phyloP scores from a whole-genome alignment of 2,797 vertebrate genomes.

The Dermochelys coriacea region DNA sequence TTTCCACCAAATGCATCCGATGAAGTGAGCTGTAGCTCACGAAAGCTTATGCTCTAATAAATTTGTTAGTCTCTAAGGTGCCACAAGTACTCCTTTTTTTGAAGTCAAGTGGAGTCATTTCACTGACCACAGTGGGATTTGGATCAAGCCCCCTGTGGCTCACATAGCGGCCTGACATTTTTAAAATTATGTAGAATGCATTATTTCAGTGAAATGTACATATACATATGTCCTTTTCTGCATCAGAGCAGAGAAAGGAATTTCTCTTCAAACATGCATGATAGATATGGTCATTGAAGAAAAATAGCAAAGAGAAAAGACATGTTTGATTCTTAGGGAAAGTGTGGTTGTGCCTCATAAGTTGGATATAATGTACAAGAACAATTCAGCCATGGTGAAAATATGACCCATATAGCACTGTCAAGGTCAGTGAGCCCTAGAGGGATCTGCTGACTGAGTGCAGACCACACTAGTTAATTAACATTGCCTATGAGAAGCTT shows the following conservation, averaged over 20 bases:
- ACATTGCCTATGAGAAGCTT: background rate
- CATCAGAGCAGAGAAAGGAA: background rate
- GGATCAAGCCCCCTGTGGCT: accelerated
- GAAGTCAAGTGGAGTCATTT: background rate
- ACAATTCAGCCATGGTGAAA: background rate
- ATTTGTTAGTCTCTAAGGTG: too few relatives aligned
- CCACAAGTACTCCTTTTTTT: too few relatives aligned
- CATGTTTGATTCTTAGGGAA: background rate
- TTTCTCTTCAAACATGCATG: background rate
- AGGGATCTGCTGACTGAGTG: background rate
- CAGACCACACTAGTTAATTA: background rate
- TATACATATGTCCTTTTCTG: background rate
- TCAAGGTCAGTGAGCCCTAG: background rate
- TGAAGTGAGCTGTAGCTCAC: too few relatives aligned
- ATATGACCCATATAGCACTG: background rate
- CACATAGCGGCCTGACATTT: background rate
- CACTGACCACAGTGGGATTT: accelerated
- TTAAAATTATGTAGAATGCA: background rate
- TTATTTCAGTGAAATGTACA: background rate
- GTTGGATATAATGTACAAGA: background rate
- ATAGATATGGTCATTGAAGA: background rate
- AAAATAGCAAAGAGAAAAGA: background rate
- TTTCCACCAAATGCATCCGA: too few relatives aligned
- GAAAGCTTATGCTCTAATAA: too few relatives aligned
- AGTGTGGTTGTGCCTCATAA: background rate